Evolutionary conservation across 2,113 vertebrate species (phyloP), one percentile per base, ranked within the genome.

Genomic region (Pluvianellus socialis): DNA sequence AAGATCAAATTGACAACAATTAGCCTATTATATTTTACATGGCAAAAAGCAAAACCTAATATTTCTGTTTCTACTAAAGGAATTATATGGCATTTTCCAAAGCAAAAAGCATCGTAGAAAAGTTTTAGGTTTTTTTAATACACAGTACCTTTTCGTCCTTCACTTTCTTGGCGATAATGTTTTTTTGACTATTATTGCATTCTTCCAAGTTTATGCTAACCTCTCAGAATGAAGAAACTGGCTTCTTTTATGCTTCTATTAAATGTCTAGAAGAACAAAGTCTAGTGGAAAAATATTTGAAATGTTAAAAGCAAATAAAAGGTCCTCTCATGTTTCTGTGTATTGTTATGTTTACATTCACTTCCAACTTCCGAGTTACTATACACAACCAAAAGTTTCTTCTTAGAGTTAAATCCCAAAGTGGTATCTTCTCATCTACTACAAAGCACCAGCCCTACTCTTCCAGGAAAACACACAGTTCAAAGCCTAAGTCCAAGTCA

Each of bases 1-100:
- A 92, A 88, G 33, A 89, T 72, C 42, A 92, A 88, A 88, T 84
- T 47, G 70, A 55, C 63, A 92, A 91, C 63, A 96, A 70, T 87
- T 61, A 93, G 42, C 32, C 80, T 58, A 26, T 71, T 90, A 49
- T 59, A 88, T 77, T 86, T 71, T 58, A 88, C 67, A 76, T 15
- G 27, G 38, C 24, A 61, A 79, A 88, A 59, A 71, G 3, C 1
- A 76, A 71, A 80, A 72, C 1, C 5, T 27, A 30, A 44, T 16
- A 38, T 70, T 75, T 35, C 7, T 32, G 15, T 68, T 90, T 45
- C 27, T 79, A 47, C 30, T 77, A 55, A 77, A 49, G 38, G 38
- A 83, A 62, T 56, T 30, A 47, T 3, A 40, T 21, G 14, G 3
- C 11, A 59, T 68, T 80, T 94, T 76, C 14, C 16, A 89, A 72